Evolutionary conservation across 2,797 vertebrate genomes (phyloP).

Genomic region (Naso thynnoides): DNA sequence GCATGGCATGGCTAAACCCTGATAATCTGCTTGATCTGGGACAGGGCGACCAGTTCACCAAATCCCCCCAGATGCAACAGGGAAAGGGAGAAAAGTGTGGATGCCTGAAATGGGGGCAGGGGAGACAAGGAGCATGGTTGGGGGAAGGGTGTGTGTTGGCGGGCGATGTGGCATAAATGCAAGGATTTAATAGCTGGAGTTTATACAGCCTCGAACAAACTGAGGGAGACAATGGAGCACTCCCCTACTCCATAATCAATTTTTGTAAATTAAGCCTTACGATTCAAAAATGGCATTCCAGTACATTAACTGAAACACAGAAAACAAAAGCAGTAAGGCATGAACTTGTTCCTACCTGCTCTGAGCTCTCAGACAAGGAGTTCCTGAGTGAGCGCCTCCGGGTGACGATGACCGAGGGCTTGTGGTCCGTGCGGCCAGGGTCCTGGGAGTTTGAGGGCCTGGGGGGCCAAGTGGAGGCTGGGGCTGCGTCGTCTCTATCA

Average conservation of each 20-base stretch:
- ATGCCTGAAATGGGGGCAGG: slow-evolving; percentile 56
- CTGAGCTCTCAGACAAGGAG: slow-evolving; percentile 84
- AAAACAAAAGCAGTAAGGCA: neutral
- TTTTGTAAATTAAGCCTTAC: neutral
- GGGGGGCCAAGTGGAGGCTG: slow-evolving; percentile 79
- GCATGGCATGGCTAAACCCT: slow-evolving; percentile 55
- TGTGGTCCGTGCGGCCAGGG: slow-evolving; percentile 84
- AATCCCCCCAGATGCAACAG: slow-evolving; percentile 46
- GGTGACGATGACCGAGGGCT: slow-evolving; percentile 94
- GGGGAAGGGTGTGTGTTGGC: slow-evolving; percentile 52
- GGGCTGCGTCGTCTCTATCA: slow-evolving; percentile 80
- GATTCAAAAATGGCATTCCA: neutral
- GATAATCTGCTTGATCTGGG: slow-evolving; percentile 78
- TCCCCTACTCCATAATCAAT: fast-evolving
- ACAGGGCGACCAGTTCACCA: slow-evolving; percentile 55
- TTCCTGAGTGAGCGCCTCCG: slow-evolving; percentile 91
- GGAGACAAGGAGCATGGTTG: slow-evolving; percentile 38
- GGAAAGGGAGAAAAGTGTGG: slow-evolving; percentile 47
- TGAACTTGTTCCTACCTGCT: slow-evolving; percentile 84
- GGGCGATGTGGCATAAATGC: slow-evolving; percentile 30
- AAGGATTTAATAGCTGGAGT: slow-evolving; percentile 48
- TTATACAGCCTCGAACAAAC: slow-evolving; percentile 18
- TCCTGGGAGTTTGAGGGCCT: slow-evolving; percentile 78
- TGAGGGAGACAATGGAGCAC: neutral
- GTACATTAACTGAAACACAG: no score